Evolutionary conservation across 2,888 invertebrate species (phyloP), one percentile per base, ranked within the genome.

Genomic region (Cephus nigrinus): DNA sequence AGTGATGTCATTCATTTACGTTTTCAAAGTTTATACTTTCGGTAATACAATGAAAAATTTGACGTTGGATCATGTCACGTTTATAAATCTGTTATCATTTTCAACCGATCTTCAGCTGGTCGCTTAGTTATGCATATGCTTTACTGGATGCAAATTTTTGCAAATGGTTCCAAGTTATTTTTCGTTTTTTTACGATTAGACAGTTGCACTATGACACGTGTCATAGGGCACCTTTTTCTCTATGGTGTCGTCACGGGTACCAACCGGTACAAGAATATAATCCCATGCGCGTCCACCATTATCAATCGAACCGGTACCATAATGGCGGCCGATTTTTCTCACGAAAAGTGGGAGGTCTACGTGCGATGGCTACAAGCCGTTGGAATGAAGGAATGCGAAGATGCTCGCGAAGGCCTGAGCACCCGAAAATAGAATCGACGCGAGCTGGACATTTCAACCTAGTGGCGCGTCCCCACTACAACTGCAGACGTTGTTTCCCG

Each of bases 381-480:
- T 82, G 88, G 86, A 88, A 88, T 88, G 87, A 82, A 82, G 78
- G 82, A 82, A 79, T 82, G 80, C 80, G 79, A 85, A 84, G 81
- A 82, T 83, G 82, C 76, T 80, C 80, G 79, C 80, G 83, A 83
- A 82, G 82, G 80, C 80, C 80, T 81, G 83, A 80, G 82, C 78
- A 76, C 55, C 77, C 89, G 87, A 88, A 90, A 91, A 91, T 91
- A 91, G 90, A 85, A 82, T 80, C 88, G 84, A 84, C 84, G 85
- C 81, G 86, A 86, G 89, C 91, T 91, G 91, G 91, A 91, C 88
- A 88, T 88, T 88, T 88, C 86, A 87, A 90, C 88, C 85, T 85
- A 85, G 81, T 83, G 33, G 79, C 79, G 79, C 77, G 74, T 78
- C 79, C 81, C 83, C 80, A 78, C 79, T 34, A 76, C 74, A 77